Conservation (phyloP, 2,797 vertebrate genomes). For the Pseudomugil gertrudae region DNA sequence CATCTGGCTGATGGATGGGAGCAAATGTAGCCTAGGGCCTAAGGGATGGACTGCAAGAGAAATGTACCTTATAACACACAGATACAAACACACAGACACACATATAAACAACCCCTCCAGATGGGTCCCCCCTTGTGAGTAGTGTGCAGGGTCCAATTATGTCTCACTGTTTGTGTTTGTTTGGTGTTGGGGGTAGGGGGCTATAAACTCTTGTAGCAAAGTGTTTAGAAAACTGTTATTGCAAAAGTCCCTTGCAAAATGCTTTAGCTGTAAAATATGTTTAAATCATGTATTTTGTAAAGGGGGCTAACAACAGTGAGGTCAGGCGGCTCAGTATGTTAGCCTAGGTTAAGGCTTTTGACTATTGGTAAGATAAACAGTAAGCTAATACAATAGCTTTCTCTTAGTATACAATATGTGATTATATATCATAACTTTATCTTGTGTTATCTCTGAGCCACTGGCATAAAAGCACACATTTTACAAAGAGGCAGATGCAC, state of each 20-base stretch:
- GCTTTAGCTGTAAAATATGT: constrained; percentile 17
- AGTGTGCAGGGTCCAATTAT: constrained; percentile 66
- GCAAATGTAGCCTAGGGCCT: constrained; percentile 73
- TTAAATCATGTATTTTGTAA: constrained; percentile 3
- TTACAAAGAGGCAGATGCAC: constrained; percentile 24
- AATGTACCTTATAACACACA: constrained; percentile 70
- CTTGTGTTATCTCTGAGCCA: constrained; percentile 11
- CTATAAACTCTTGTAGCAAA: constrained; percentile 9
- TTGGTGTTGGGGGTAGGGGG: constrained; percentile 6
- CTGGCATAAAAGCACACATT: constrained; percentile 34
- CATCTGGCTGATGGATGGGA: constrained; percentile 78
- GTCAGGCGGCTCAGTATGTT: background rate
- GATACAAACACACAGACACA: constrained; percentile 49
- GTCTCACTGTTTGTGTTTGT: constrained; percentile 20
- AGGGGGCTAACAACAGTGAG: background rate
- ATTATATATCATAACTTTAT: constrained; percentile 23
- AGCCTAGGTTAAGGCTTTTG: constrained; percentile 38
- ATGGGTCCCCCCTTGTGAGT: constrained; percentile 76
- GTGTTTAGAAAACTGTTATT: constrained; percentile 27
- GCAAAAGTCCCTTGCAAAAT: constrained; percentile 15
- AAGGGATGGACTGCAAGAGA: constrained; percentile 72
- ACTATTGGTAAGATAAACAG: constrained; percentile 54
- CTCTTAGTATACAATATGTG: constrained; percentile 17
- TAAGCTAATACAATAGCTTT: constrained; percentile 26
- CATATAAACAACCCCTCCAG: constrained; percentile 73